phyloP scores from a whole-genome alignment of 1,140 invertebrate species.

The Scaptomyza pallida region DNA sequence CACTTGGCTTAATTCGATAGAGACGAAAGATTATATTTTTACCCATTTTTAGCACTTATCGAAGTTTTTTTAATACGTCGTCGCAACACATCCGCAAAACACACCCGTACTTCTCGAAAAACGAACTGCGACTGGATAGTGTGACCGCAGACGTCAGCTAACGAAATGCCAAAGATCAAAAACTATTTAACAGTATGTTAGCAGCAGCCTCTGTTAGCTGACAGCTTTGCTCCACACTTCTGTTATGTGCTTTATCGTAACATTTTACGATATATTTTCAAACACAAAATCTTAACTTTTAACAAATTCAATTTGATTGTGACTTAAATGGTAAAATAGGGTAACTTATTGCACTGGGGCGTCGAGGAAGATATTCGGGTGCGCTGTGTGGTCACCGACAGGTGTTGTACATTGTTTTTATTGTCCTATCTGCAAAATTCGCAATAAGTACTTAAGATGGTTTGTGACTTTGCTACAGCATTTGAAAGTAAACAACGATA shows the following conservation, averaged over 20 bases:
- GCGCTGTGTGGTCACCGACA: no score
- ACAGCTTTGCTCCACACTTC: background rate
- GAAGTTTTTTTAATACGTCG: slow-evolving; percentile 53
- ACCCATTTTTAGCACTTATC: slow-evolving; percentile 53
- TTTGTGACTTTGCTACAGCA: no score
- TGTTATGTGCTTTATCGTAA: background rate
- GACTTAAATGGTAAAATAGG: slow-evolving; percentile 21
- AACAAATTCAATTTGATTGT: slow-evolving; percentile 27
- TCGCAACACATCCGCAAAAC: slow-evolving; percentile 44
- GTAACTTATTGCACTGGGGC: no score
- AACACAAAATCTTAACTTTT: background rate
- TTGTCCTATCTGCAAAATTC: no score
- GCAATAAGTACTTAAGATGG: no score
- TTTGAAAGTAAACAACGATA: no score
- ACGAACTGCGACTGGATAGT: slow-evolving; percentile 33
- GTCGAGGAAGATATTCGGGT: no score
- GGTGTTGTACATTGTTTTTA: no score
- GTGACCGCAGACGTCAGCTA: slow-evolving; percentile 12
- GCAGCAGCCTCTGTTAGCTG: background rate
- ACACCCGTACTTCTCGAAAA: slow-evolving; percentile 36
- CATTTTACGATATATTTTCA: background rate
- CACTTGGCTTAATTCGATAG: slow-evolving; percentile 24
- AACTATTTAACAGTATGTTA: no score
- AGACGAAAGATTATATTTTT: slow-evolving; percentile 39
- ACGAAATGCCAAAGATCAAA: slow-evolving; percentile 3